These are phyloP conservation scores for Brienomyrus longianalis DNA, from an alignment of 2,113 vertebrate genomes.

Conservation along the genomic window DNA sequence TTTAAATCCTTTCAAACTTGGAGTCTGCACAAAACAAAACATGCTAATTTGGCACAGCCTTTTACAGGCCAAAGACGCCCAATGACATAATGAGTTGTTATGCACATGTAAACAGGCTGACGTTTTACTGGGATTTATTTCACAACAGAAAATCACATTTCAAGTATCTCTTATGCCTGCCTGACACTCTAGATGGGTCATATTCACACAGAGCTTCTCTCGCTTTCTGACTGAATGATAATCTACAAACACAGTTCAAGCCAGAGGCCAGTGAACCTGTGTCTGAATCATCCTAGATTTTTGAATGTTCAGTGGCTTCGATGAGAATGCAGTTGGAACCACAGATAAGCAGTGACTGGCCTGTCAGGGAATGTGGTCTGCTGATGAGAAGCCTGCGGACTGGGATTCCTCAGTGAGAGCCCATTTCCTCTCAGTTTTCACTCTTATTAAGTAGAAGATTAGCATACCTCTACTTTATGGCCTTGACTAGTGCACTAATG, in stretches of 20 bases:
- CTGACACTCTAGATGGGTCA: background rate
- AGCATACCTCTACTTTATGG: conserved; percentile 6
- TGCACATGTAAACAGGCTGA: background rate
- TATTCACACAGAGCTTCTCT: background rate
- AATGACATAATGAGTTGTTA: background rate
- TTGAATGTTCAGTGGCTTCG: background rate
- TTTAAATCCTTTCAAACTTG: background rate
- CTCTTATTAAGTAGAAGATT: conserved; percentile 6
- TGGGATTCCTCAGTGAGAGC: background rate
- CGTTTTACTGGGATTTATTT: background rate
- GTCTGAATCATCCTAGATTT: background rate
- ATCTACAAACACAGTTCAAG: background rate
- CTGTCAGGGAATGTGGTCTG: background rate
- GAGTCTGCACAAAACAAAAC: background rate
- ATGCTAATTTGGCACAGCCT: background rate
- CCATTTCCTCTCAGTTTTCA: background rate
- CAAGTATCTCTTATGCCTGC: background rate
- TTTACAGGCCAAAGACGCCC: background rate
- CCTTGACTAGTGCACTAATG: conserved; percentile 1
- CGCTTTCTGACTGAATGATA: background rate
- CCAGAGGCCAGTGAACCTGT: background rate
- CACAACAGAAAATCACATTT: background rate
- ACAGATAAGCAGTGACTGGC: background rate
- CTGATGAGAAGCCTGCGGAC: background rate
- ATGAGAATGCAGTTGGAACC: background rate